Evolutionary conservation across 2,888 invertebrate species (phyloP).

Genomic region (Arctia plantaginis): DNA sequence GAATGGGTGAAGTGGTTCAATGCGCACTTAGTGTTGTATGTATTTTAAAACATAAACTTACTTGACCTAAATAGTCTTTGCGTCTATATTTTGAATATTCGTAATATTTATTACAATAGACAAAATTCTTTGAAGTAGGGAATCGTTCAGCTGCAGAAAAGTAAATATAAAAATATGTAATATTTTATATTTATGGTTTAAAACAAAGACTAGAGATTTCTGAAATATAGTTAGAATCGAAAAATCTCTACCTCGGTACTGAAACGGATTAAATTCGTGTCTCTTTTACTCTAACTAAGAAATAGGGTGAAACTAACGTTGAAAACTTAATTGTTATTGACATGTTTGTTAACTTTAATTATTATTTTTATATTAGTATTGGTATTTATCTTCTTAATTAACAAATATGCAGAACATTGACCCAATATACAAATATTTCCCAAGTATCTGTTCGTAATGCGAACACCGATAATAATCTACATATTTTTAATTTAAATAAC

Average conservation of each 20-base stretch:
- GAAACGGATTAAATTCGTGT: no score
- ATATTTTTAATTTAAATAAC: conserved; percentile 31
- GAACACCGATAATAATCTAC: conserved; percentile 20
- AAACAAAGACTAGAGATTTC: no score
- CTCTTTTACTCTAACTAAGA: no score
- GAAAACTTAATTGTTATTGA: neutral
- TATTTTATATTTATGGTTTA: no score
- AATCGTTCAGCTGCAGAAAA: no score
- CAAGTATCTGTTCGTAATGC: neutral
- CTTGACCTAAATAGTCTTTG: no score
- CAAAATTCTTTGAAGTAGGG: no score
- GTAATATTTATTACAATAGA: no score
- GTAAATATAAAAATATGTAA: no score
- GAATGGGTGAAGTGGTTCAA: neutral
- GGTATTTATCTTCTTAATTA: neutral
- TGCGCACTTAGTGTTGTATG: neutral
- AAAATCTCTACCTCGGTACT: no score
- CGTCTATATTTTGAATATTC: no score
- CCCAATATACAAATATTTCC: neutral
- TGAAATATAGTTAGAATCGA: no score
- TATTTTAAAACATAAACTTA: neutral
- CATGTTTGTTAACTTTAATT: neutral
- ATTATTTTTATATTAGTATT: neutral
- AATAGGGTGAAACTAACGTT: neutral
- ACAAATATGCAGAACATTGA: neutral